Evolutionary conservation across 2,113 vertebrate genomes (phyloP).

Genomic region (Herpetotheres cachinnans): DNA sequence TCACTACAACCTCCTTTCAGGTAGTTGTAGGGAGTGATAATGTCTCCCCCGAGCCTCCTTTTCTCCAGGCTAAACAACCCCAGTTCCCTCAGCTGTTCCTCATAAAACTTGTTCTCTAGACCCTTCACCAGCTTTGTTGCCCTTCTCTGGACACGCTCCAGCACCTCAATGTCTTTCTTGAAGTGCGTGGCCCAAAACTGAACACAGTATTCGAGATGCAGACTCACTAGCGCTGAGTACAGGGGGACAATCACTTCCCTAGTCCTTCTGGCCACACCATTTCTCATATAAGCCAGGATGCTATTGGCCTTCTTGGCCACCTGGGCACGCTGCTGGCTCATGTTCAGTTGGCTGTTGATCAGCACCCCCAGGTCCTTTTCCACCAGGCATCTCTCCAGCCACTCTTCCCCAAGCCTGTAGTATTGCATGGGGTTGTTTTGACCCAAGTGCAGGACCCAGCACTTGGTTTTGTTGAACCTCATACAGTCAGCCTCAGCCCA

Average conservation of each 20-base stretch:
- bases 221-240: background rate
- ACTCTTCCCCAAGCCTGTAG: background rate
- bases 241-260: background rate
- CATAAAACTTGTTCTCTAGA: no score
- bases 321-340: background rate
- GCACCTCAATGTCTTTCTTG: no score
- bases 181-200: background rate
- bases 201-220: background rate
- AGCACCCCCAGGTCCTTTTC: background rate
- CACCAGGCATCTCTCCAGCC: background rate
- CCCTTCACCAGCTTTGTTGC: no score
- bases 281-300: no score
- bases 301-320: background rate
- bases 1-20: accelerated
- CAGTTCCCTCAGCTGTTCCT: no score
- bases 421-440: no score
- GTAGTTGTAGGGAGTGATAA: background rate
- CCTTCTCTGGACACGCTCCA: no score
- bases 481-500: no score
- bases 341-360: background rate
- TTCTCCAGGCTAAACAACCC: background rate
- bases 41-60: background rate
- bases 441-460: background rate
- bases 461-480: no score
- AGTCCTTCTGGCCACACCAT: background rate